A percentile compares a stretch with the other conserved stretches of the same genome.
These are phyloP conservation scores for Prunella strophiata DNA, from an alignment of 2,797 vertebrate genomes.

Conservation along the genomic window DNA sequence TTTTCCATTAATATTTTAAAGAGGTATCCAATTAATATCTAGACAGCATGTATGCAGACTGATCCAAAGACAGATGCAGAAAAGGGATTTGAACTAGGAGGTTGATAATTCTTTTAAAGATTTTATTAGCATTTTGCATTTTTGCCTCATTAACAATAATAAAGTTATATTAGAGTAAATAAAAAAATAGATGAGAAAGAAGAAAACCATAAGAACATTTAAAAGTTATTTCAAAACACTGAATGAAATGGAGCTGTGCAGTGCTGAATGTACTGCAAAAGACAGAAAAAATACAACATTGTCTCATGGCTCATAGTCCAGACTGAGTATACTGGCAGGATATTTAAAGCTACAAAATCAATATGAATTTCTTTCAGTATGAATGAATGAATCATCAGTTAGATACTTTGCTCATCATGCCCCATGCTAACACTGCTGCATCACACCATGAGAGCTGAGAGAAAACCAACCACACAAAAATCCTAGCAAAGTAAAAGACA, in stretches of 20 bases:
- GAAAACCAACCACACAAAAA: background rate
- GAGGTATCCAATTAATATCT: background rate
- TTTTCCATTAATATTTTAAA: background rate
- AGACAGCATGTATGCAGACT: background rate
- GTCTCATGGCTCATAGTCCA: background rate
- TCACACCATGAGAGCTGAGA: background rate
- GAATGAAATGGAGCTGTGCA: background rate
- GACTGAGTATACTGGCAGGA: background rate
- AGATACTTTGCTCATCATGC: background rate
- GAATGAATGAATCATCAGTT: background rate
- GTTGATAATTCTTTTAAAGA: background rate
- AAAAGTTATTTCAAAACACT: background rate
- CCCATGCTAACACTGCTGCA: background rate
- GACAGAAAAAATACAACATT: background rate
- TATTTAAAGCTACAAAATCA: background rate
- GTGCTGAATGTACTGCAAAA: background rate
- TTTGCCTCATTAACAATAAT: background rate
- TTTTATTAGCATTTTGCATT: background rate
- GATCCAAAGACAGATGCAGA: background rate
- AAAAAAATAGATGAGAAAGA: background rate
- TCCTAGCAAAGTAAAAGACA: background rate
- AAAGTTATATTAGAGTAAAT: background rate
- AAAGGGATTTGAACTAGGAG: background rate
- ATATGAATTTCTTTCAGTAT: background rate
- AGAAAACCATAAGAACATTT: background rate